Evolutionary conservation across 2,797 vertebrate species (phyloP), one percentile per base, ranked within the genome.

Genomic region (Telmatherina bonti): DNA sequence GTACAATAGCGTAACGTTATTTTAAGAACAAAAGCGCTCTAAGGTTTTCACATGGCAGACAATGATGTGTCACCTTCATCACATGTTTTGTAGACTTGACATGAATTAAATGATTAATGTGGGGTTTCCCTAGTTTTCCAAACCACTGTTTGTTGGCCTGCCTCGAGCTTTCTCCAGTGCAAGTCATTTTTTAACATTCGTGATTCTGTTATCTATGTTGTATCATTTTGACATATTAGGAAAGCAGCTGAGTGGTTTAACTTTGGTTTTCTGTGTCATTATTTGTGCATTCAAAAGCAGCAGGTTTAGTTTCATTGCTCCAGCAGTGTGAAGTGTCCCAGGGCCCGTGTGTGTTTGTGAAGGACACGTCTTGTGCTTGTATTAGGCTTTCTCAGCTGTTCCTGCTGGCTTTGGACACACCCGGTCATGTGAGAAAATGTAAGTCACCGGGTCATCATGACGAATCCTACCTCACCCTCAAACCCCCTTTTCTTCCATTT

Each of bases 321-420:
- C 55, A 33, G 41, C 55, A 60, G 59, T 5, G 12, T 68, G 64
- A 68, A 77, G 62, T 77, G 64, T 81, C 43, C 20, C 52, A 54
- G 11, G 5, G 63, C 8, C 15, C 31, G 55, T 45, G 29, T 27
- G 15, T 51, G 36, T 33, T 26, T 51, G 43, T 27, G 30, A 31
- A 38, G 29, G 31, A 76, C 59, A 59, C 0, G 16, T 74, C 79
- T 54, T 71, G 24, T 76, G 72, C 67, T 38, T 26, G 61, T 82
- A 76, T 87, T 86, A 70, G 90, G 87, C 90, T 88, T 86, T 85
- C 78, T 89, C 85, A 90, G 89, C 90, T 91, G 89, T 89, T 83
- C 68, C 72, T 26, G 53, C 73, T 74, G 57, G 31, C 49, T 85
- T 74, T 70, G 63, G 81, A 83, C 85, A 78, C 81, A 68, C 78